These are phyloP conservation scores for Erpornis zantholeuca DNA, from an alignment of 2,113 vertebrate genomes.

Conservation along the genomic window DNA sequence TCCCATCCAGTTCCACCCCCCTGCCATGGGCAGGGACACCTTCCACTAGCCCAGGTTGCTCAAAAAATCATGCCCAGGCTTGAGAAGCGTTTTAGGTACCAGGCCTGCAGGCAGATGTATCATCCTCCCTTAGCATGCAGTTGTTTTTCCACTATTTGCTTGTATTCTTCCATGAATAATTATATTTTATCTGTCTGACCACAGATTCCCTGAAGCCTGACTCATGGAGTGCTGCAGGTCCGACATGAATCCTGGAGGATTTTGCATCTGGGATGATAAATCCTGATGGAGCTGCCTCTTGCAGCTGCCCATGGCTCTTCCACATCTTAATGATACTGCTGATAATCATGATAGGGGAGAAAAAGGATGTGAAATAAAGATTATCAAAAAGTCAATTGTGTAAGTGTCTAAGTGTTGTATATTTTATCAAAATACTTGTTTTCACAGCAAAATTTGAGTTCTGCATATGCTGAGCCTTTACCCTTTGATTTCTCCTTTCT, in stretches of 20 bases:
- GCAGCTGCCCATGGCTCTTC: background rate
- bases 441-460: background rate
- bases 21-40: background rate
- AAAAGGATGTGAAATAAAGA: background rate
- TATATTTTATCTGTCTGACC: background rate
- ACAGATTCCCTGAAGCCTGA: background rate
- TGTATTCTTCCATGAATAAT: background rate
- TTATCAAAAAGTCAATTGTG: background rate
- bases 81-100: background rate
- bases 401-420: background rate
- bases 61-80: background rate
- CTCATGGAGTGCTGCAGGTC: background rate
- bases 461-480: background rate
- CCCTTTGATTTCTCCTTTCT: background rate
- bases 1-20: background rate
- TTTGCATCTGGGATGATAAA: background rate
- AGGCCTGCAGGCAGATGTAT: background rate
- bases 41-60: background rate
- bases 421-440: background rate
- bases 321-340: background rate
- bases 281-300: background rate
- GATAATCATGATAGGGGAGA: rapidly evolving
- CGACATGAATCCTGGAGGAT: rapidly evolving
- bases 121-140: background rate
- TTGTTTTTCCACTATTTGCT: background rate